These are phyloP conservation scores for Tenualosa thibaudeaui DNA, from an alignment of 2,797 vertebrate genomes.

Conservation along the genomic window DNA sequence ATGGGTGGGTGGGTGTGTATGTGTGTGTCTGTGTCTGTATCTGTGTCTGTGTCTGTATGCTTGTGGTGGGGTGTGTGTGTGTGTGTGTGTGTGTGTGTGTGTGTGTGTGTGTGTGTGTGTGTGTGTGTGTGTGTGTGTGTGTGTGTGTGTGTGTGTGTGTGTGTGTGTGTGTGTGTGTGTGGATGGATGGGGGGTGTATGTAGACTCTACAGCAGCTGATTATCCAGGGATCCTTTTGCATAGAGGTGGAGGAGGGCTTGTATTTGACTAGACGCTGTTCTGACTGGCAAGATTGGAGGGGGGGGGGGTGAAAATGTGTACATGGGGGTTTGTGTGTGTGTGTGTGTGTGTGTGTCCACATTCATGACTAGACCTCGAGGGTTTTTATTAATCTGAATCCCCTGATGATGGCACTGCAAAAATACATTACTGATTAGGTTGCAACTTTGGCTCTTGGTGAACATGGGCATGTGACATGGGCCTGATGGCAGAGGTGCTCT, in stretches of 20 bases:
- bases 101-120: not conserved
- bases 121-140: not conserved
- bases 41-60: not conserved
- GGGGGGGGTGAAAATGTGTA: not conserved
- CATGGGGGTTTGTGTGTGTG: not conserved
- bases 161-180: not conserved
- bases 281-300: not conserved
- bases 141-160: not conserved
- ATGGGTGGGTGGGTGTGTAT: not conserved
- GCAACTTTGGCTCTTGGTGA: not conserved
- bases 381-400: not conserved
- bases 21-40: not conserved
- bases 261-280: not conserved
- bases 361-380: not conserved
- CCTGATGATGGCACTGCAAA: not conserved
- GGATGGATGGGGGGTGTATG: not conserved
- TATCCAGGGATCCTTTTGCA: constrained; percentile 15
- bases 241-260: not conserved
- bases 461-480: not conserved
- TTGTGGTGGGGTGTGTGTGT: not conserved
- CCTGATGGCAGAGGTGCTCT: not conserved
- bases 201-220: constrained; percentile 7
- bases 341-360: not conserved
- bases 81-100: not conserved
- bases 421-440: not conserved